Base-by-base conservation (phyloP, 2,888 invertebrate genomes). In the Hirtodrosophila alboralis region DNA sequence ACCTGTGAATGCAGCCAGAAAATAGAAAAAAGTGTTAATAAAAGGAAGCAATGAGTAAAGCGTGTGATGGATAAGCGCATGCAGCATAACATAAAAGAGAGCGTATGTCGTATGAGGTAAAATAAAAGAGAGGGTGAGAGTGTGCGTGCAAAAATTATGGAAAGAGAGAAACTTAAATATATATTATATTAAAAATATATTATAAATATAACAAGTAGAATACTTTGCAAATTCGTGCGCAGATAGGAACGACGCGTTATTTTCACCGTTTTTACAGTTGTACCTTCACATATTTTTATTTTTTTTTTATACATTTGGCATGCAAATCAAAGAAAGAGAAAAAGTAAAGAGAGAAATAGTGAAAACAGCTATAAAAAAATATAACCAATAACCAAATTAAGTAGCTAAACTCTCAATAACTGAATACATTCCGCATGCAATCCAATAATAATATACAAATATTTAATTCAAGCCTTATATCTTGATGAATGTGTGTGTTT, bases 161-260 rank as follows among this genome's bases (percentile, higher is more conserved):
- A 53, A 37, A 48, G 14, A 41, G 34, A 47, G 27, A 36, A 40
- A 51, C 40, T 36, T 63, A 41, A 6, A 6, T 23, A 3, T 23
- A 23, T 3, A 23, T 6, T 23, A 21, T 21, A n/a, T n/a, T n/a
- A n/a, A n/a, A n/a, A n/a, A n/a, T n/a, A n/a, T n/a, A n/a, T n/a
- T n/a, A n/a, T n/a, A n/a, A n/a, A 21, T 16, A 49, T 31, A 54
- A 37, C 31, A 43, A 13, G 3, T 36, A 26, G 13, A 77, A 84
- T 89, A 89, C 89, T 89, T 88, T 89, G 89, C 72, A 89, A 70
- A 77, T 88, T 89, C 68, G 88, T 88, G 80, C 89, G 90, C 63
- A 89, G 80, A 84, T 89, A 88, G 48, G 89, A 87, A 61, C 89
- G 86, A 61, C 87, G 79, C 57, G 60, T 87, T 66, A 89, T 66